Base-by-base conservation (phyloP, 2,113 vertebrate genomes). In the Talpa occidentalis region DNA sequence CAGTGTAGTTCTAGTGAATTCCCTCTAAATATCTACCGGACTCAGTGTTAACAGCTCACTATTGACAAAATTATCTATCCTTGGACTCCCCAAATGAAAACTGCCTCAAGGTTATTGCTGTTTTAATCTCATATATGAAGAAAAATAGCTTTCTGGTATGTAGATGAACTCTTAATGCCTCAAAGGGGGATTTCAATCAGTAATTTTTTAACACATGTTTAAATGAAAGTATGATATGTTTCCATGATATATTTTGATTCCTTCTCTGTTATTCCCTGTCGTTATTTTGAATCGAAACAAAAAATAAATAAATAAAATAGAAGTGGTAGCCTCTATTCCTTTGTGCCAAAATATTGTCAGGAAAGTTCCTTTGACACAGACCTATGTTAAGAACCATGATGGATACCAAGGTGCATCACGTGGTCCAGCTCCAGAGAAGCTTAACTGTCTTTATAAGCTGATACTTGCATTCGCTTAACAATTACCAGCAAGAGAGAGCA, bases 21-120 rank as follows among this genome's bases (percentile, higher is more conserved):
- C 24, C 37, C 88, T 78, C 54, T 64, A 81, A 88, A 84, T 73
- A 94, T 47, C 69, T 76, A 54, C 72, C 66, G 37, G 90, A 85
- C 40, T 87, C n/a, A 89, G n/a, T 73, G 47, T 49, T 91, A 90
- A 84, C 73, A 93, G 76, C 76, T 87, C 52, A 74, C 44, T 93
- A 72, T 67, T 82, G 60, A 91, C 89, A 96, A 95, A 96, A 84
- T 86, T 69, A 94, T 91, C 66, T 95, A 73, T 78, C 80, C 83
- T 72, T 94, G 94, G 67, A 47, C 11, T 91, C 9, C 60, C 42
- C 72, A 93, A 72, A 95, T 80, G 95, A 86, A 94, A 88, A 95
- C 40, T 79, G 24, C 76, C 42, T 90, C 79, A 54, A 93, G 76
- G 67, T 83, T 87, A 87, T 67, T 93, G 77, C 73, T 93, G 44